Conservation (phyloP, 2,888 invertebrate species). For the Platynereis dumerilii region DNA sequence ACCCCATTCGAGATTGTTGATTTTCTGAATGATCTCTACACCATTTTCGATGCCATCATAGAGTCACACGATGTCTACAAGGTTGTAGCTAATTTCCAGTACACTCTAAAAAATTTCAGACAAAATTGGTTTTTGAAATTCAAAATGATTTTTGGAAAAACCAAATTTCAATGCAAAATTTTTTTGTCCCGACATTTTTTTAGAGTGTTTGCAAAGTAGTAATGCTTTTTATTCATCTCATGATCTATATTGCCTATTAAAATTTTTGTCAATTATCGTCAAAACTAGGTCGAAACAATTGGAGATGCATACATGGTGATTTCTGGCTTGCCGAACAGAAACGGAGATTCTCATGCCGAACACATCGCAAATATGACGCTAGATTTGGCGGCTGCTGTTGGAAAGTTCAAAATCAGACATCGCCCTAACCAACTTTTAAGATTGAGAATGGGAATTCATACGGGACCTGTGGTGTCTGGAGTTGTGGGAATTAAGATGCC, state of each 20-base stretch:
- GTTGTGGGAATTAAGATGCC: slow-evolving; percentile 37
- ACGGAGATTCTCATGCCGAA: slow-evolving; percentile 30
- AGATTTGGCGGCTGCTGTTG: slow-evolving; percentile 25
- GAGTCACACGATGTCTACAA: slow-evolving; percentile 37
- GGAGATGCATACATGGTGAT: slow-evolving; percentile 39
- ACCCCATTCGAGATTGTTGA: slow-evolving; percentile 36
- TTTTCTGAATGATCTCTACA: slow-evolving; percentile 38
- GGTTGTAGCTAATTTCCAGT: background rate
- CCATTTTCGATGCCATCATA: slow-evolving; percentile 30
- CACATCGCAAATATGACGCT: slow-evolving; percentile 31
- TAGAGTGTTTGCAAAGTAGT: too few species aligned
- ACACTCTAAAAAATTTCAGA: too few species aligned
- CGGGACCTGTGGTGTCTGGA: slow-evolving; percentile 30
- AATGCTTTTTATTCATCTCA: too few species aligned
- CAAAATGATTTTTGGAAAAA: too few species aligned
- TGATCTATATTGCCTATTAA: too few species aligned
- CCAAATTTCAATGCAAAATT: too few species aligned
- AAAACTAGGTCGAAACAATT: slow-evolving; percentile 30
- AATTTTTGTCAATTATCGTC: too few species aligned
- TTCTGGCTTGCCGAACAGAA: slow-evolving; percentile 30
- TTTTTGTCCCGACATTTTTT: too few species aligned
- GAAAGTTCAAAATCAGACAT: slow-evolving; percentile 30
- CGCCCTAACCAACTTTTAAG: slow-evolving; percentile 18
- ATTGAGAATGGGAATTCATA: slow-evolving; percentile 31
- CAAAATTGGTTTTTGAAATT: too few species aligned